Conservation (phyloP, 2,888 invertebrate species). For the Cephus spinipes region DNA sequence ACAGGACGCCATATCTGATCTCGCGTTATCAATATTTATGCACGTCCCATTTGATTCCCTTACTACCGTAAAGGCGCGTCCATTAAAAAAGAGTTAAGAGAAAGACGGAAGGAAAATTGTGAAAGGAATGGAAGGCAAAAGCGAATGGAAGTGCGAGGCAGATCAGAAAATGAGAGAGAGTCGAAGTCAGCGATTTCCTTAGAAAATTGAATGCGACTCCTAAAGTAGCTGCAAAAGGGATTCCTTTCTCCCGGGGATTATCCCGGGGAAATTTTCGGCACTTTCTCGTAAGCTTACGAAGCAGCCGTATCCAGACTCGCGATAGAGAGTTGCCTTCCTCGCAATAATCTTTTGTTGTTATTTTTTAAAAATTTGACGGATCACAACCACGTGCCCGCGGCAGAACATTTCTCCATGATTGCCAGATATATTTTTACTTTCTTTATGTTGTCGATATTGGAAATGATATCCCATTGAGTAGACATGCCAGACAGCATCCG, state of each 20-base stretch:
- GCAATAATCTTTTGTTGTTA: neutral
- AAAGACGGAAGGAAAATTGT: neutral
- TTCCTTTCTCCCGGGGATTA: neutral
- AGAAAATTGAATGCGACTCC: neutral
- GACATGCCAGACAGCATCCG: neutral
- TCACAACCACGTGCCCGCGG: neutral
- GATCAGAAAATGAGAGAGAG: neutral
- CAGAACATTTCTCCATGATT: neutral
- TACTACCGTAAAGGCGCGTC: neutral
- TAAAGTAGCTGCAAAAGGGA: neutral
- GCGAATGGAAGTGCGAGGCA: neutral
- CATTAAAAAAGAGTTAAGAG: neutral
- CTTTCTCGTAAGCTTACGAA: neutral
- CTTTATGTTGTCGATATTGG: neutral
- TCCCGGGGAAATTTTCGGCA: neutral
- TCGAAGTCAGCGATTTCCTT: neutral
- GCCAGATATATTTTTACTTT: neutral
- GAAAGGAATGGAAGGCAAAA: neutral
- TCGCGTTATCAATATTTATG: neutral
- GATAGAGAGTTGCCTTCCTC: neutral
- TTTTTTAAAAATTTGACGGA: neutral
- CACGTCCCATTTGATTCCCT: neutral
- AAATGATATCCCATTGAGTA: neutral
- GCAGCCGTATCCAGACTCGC: neutral
- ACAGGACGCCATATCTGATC: neutral